Evolutionary conservation across 2,113 vertebrate genomes (phyloP).

Genomic region (Taurulus bubalis): DNA sequence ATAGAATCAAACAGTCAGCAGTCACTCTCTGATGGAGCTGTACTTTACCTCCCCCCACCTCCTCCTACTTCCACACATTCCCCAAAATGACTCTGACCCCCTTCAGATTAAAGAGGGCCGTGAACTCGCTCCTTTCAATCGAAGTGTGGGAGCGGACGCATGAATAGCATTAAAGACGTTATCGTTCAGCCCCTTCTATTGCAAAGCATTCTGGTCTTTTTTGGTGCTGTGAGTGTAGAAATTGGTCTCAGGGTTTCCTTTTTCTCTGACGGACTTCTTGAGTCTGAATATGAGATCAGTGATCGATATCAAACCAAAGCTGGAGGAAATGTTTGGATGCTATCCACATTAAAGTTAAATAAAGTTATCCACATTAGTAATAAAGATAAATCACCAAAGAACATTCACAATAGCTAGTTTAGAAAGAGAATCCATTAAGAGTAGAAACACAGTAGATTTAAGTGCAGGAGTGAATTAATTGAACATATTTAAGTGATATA

Average conservation of each 20-base stretch:
- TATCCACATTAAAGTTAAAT: too few species aligned
- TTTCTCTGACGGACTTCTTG: not conserved
- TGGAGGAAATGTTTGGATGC: too few species aligned
- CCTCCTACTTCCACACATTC: constrained; percentile 15
- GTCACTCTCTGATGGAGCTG: constrained; percentile 40
- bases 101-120: constrained; percentile 17
- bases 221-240: not conserved
- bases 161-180: constrained; percentile 46
- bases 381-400: too few species aligned
- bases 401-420: too few species aligned
- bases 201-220: constrained; percentile 17
- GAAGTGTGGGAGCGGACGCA: constrained; percentile 5
- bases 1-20: constrained; percentile 30
- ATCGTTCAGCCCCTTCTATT: constrained; percentile 14
- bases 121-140: constrained; percentile 54
- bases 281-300: too few species aligned
- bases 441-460: too few species aligned
- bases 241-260: not conserved
- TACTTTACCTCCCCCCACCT: constrained; percentile 32
- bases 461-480: too few species aligned
- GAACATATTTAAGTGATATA: too few species aligned
- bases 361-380: too few species aligned
- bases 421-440: too few species aligned
- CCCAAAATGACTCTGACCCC: constrained; percentile 47
- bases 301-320: too few species aligned